Evolutionary conservation across 1,140 invertebrate species (phyloP), one percentile per base, ranked within the genome.

Genomic region (Penaeus vannamei): DNA sequence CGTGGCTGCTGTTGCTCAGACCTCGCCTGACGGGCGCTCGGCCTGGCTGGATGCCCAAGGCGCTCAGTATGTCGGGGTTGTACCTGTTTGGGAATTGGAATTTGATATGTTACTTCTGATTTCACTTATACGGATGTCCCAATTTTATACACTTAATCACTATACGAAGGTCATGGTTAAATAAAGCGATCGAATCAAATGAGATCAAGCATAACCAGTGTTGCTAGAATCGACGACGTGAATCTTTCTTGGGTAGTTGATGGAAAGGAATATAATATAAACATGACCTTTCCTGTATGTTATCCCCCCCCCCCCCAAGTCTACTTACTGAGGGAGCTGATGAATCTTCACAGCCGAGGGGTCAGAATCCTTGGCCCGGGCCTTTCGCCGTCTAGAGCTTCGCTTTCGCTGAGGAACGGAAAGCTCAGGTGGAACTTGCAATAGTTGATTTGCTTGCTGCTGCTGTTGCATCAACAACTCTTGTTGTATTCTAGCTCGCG

Each of bases 301-400:
- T n/a, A 59, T 2, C 46, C n/a, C 23, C 19, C 29, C 36, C 20
- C 20, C 19, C 29, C 36, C 20, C 20, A 26, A n/a, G 23, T 8
- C n/a, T 32, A 87, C 86, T 87, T 87, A 87, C 86, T 60, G 32
- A 53, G 86, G 86, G 12, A 87, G 86, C 23, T 87, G 80, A 32
- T 87, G 86, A 14, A 87, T 64, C 26, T 29, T 66, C 23, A 82
- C 79, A 10, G 64, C 77, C 1, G 59, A 2, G 23, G 42, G 36
- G 62, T 87, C 79, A 14, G 53, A 53, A 22, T n/a, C 36, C 42
- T 36, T 42, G 12, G n/a, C 23, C 36, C 26, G 23, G 8, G 53
- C 42, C 42, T 87, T 87, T 46, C 32, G 66, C 14, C 79, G 79
- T 22, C 59, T 80, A 4, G 86, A 87, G 42, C 86, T 87, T 7